phyloP scores from a whole-genome alignment of 2,113 vertebrate genomes.

The Rhynchopsitta pachyrhyncha region DNA sequence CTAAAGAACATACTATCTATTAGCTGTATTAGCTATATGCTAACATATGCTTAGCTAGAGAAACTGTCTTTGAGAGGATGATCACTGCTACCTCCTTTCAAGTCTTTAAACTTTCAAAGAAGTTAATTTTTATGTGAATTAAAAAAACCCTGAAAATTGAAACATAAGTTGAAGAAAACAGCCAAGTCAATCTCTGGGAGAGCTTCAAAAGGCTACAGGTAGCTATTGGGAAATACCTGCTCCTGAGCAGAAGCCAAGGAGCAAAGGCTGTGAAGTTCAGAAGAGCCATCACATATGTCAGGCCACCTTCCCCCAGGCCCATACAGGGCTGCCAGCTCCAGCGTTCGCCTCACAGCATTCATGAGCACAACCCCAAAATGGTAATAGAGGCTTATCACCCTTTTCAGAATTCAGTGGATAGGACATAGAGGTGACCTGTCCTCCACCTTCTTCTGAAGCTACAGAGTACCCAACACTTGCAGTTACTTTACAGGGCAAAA shows the following conservation, averaged over 20 bases:
- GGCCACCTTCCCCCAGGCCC: too few species aligned
- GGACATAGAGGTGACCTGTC: not conserved
- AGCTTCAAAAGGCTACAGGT: not conserved
- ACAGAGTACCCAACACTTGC: too few species aligned
- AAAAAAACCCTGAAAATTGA: not conserved
- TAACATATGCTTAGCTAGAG: not conserved
- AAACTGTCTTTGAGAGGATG: not conserved
- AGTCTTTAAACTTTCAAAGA: not conserved
- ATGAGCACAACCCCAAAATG: fast-evolving
- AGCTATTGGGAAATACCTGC: not conserved
- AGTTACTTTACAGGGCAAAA: fast-evolving
- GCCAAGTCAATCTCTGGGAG: not conserved
- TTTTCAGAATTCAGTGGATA: not conserved
- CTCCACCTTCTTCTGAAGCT: not conserved
- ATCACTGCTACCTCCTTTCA: not conserved
- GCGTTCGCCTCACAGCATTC: not conserved
- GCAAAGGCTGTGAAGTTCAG: not conserved
- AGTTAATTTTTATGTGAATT: not conserved
- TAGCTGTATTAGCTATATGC: not conserved
- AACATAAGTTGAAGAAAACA: not conserved
- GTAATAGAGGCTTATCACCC: fast-evolving
- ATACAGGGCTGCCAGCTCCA: too few species aligned
- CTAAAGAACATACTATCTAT: not conserved
- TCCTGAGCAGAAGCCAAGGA: not conserved
- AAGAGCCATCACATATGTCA: not conserved